Percentiles rank a stretch among this genome's conserved stretches.
These are phyloP conservation scores for Melanotaenia pygmaea DNA, from an alignment of 2,797 vertebrate species.

Conservation along the genomic window DNA sequence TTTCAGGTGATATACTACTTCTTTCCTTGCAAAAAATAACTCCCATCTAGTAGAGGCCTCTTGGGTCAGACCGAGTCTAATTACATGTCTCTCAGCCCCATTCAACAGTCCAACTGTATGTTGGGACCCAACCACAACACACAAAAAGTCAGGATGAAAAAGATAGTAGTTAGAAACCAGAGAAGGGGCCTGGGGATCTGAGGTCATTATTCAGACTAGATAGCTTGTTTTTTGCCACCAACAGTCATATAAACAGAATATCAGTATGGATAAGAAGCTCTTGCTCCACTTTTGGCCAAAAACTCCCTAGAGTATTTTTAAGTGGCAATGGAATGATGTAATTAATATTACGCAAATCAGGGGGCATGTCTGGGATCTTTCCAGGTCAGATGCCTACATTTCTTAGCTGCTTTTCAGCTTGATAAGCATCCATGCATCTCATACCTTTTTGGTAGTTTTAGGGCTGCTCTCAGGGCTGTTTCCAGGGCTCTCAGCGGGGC, in stretches of 20 bases:
- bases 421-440: background rate
- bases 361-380: background rate
- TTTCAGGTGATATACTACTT: no score
- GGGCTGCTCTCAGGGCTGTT: conserved; percentile 93
- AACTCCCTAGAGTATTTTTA: background rate
- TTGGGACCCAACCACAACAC: no score
- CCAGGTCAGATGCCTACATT: background rate
- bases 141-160: no score
- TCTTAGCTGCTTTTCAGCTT: background rate
- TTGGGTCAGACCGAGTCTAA: no score
- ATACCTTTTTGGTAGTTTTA: conserved; percentile 89
- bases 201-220: no score
- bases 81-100: no score
- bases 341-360: background rate
- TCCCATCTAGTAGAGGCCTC: no score
- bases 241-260: background rate
- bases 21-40: no score
- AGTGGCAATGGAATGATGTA: background rate
- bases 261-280: background rate
- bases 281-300: background rate
- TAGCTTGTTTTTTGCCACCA: no score
- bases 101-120: background rate
- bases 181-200: no score
- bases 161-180: no score
- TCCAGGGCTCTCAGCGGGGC: conserved; percentile 81